Conservation (phyloP, 2,888 invertebrate species). For the Spicauda simplicius region DNA sequence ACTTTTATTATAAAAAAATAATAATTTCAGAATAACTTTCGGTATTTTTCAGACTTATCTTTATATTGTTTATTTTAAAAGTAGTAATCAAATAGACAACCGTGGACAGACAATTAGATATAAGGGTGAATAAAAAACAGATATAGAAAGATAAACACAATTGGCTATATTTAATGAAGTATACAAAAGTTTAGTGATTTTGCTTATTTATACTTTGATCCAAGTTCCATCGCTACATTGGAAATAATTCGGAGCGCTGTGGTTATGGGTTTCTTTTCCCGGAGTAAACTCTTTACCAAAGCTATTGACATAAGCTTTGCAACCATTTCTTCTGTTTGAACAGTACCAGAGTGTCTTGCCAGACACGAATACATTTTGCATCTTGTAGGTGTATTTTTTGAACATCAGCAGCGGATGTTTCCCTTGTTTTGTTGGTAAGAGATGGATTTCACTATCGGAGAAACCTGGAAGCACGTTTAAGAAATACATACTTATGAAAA, state of each 20-base stretch:
- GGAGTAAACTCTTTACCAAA: conserved; percentile 28
- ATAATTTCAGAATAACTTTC: too few species aligned
- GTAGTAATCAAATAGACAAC: too few species aligned
- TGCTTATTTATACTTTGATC: conserved; percentile 38
- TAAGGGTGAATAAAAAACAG: too few species aligned
- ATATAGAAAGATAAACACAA: too few species aligned
- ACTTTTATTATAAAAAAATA: too few species aligned
- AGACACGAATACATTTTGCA: conserved; percentile 31
- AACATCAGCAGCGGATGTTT: conserved; percentile 43
- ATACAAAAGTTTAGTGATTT: too few species aligned
- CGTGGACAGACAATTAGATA: too few species aligned
- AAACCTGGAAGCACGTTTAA: background rate
- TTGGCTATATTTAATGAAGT: too few species aligned
- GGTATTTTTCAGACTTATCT: too few species aligned
- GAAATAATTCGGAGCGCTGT: conserved; percentile 47
- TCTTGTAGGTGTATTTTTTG: conserved; percentile 42
- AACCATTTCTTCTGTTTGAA: conserved; percentile 40
- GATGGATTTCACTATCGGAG: conserved; percentile 8
- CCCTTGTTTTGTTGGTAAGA: conserved; percentile 38
- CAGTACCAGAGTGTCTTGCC: conserved; percentile 45
- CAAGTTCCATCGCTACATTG: conserved; percentile 41
- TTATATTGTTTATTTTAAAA: too few species aligned
- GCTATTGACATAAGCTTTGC: conserved; percentile 41
- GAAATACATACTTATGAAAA: background rate
- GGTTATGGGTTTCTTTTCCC: conserved; percentile 48